Evolutionary conservation across 2,797 vertebrate species (phyloP).

Genomic region (Poeciliopsis infans): DNA sequence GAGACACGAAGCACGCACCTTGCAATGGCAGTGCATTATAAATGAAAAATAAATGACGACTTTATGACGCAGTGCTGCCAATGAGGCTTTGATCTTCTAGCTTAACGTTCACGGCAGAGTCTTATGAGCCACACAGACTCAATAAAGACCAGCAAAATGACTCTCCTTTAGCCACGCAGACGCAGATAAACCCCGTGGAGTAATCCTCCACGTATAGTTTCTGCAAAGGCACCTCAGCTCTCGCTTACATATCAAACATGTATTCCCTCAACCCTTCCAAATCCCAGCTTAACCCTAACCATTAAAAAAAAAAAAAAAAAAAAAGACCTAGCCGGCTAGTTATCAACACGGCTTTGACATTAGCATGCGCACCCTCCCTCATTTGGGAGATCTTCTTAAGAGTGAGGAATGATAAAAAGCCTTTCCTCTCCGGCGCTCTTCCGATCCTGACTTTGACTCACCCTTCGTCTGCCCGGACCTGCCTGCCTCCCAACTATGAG

Average conservation of each 20-base stretch:
- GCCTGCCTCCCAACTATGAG: slow-evolving; percentile 68
- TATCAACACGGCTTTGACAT: slow-evolving; percentile 76
- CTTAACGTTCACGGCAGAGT: slow-evolving; percentile 52
- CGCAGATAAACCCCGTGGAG: slow-evolving; percentile 73
- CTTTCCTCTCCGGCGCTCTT: slow-evolving; percentile 70
- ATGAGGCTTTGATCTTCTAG: slow-evolving; percentile 56
- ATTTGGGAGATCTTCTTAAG: slow-evolving; percentile 81
- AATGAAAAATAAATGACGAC: slow-evolving; percentile 65
- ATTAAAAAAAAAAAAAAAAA: slow-evolving; percentile 18
- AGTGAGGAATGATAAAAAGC: slow-evolving; percentile 78
- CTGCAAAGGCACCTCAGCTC: slow-evolving; percentile 74
- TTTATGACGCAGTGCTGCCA: slow-evolving; percentile 50
- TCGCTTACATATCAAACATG: slow-evolving; percentile 78
- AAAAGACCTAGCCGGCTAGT: slow-evolving; percentile 68
- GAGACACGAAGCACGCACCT: slow-evolving; percentile 14
- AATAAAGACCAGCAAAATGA: slow-evolving; percentile 52
- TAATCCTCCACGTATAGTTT: slow-evolving; percentile 70
- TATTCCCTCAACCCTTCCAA: slow-evolving; percentile 73
- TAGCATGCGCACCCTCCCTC: slow-evolving; percentile 75
- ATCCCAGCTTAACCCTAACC: slow-evolving; percentile 80
- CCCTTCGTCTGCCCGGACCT: slow-evolving; percentile 72
- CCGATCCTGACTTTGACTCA: slow-evolving; percentile 78
- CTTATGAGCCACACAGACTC: slow-evolving; percentile 38
- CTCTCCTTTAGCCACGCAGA: slow-evolving; percentile 54
- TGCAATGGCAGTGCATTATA: slow-evolving; percentile 44